phyloP scores from a whole-genome alignment of 2,797 vertebrate genomes.

The Chaetodon trifasciatus region DNA sequence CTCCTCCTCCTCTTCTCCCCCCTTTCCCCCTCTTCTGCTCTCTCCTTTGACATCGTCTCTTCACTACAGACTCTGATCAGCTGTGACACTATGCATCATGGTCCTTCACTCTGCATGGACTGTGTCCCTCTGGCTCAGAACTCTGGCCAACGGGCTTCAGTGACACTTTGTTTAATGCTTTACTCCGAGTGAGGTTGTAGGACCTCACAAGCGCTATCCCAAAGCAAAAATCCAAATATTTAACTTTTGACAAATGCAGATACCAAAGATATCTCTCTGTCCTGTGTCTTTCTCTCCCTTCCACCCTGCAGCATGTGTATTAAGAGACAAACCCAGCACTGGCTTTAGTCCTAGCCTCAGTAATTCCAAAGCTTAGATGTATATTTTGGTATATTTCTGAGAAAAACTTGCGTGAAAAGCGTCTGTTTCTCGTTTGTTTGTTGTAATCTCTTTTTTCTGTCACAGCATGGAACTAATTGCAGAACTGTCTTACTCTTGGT shows the following conservation, averaged over 20 bases:
- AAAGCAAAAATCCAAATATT: conserved; percentile 99
- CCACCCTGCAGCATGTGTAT: conserved; percentile 98
- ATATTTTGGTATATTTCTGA: conserved; percentile 99
- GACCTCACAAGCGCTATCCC: conserved; percentile 98
- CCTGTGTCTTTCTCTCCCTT: conserved; percentile 85
- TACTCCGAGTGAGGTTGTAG: conserved; percentile 90
- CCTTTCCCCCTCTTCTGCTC: background rate
- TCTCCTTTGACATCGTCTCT: conserved; percentile 54
- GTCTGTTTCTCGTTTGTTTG: conserved; percentile 94
- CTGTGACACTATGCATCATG: conserved; percentile 99
- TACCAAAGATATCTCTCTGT: conserved; percentile 97
- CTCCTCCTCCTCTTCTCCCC: background rate
- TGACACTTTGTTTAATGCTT: conserved; percentile 92
- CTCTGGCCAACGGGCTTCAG: conserved; percentile 82
- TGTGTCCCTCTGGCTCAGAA: conserved; percentile 80
- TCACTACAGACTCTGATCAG: conserved; percentile 89
- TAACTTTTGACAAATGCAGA: conserved; percentile 99
- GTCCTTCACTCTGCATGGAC: conserved; percentile 92
- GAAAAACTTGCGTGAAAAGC: conserved; percentile 87
- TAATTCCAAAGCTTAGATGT: conserved; percentile 99
- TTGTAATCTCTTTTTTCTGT: conserved; percentile 95
- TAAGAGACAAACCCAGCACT: conserved; percentile 99
- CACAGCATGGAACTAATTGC: conserved; percentile 98
- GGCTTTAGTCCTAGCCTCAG: conserved; percentile 99
- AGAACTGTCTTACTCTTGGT: conserved; percentile 99